Percentiles rank a stretch among this genome's conserved stretches.
These are phyloP conservation scores for Actenoides hombroni DNA, from an alignment of 2,113 vertebrate genomes.

Conservation along the genomic window DNA sequence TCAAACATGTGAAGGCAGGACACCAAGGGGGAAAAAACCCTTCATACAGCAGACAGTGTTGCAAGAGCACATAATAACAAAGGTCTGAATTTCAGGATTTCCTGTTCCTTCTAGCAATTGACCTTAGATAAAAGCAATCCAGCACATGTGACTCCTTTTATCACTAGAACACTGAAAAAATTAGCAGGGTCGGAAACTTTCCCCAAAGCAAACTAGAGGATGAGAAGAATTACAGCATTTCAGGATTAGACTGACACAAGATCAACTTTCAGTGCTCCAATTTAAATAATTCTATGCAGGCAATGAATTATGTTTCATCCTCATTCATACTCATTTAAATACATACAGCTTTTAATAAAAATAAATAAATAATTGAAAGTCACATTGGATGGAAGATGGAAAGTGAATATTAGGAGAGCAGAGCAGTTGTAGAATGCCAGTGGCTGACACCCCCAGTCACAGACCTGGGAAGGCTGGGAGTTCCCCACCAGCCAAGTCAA, in stretches of 20 bases:
- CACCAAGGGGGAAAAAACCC: background rate
- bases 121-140: background rate
- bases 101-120: background rate
- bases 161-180: background rate
- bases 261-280: background rate
- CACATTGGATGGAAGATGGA: background rate
- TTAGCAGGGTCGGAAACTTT: background rate
- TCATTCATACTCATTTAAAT: background rate
- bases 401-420: background rate
- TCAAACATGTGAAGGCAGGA: background rate
- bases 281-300: background rate
- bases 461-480: background rate
- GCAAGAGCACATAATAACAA: background rate
- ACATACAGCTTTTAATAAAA: background rate
- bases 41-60: background rate
- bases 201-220: background rate
- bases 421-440: background rate
- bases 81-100: background rate
- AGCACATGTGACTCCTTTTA: background rate
- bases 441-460: background rate
- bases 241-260: background rate
- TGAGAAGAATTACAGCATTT: background rate
- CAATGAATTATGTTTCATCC: background rate
- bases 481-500: rapidly evolving
- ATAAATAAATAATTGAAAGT: background rate